phyloP scores from a whole-genome alignment of 2,888 invertebrate genomes.

The Aphodius granarius region DNA sequence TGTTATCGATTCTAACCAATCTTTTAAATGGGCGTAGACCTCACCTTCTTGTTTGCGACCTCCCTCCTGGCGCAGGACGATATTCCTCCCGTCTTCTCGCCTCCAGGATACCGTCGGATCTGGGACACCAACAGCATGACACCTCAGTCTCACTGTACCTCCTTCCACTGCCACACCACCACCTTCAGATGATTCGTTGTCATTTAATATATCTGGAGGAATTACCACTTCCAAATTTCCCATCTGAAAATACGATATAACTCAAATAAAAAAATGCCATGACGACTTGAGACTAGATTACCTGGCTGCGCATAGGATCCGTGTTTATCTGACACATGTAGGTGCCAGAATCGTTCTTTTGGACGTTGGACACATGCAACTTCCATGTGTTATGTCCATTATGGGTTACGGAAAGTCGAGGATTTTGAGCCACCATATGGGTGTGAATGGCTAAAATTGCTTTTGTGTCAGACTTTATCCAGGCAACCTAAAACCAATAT shows the following conservation, averaged over 20 bases:
- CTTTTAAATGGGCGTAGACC: constrained; percentile 27
- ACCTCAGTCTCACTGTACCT: constrained; percentile 74
- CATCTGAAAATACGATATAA: constrained; percentile 68
- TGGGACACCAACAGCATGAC: constrained; percentile 81
- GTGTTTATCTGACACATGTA: constrained; percentile 96
- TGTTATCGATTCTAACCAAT: neutral
- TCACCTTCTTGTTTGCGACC: constrained; percentile 74
- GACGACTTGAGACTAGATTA: too few relatives aligned
- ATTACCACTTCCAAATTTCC: constrained; percentile 85
- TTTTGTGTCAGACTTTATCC: constrained; percentile 90
- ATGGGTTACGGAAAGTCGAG: constrained; percentile 83
- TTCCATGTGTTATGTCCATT: constrained; percentile 95
- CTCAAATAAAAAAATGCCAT: neutral
- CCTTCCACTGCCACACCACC: constrained; percentile 79
- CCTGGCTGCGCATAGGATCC: constrained; percentile 88
- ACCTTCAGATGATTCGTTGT: constrained; percentile 67
- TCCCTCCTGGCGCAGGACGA: constrained; percentile 73
- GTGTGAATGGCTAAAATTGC: constrained; percentile 88
- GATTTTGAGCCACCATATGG: constrained; percentile 87
- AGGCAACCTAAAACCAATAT: constrained; percentile 75
- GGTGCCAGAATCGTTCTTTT: constrained; percentile 87
- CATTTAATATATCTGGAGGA: constrained; percentile 84
- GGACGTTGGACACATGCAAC: constrained; percentile 86
- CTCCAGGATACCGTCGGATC: constrained; percentile 79
- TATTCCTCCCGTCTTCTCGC: constrained; percentile 75